Base-by-base conservation (phyloP, 2,888 invertebrate genomes). In the Metallyticus violacea region DNA sequence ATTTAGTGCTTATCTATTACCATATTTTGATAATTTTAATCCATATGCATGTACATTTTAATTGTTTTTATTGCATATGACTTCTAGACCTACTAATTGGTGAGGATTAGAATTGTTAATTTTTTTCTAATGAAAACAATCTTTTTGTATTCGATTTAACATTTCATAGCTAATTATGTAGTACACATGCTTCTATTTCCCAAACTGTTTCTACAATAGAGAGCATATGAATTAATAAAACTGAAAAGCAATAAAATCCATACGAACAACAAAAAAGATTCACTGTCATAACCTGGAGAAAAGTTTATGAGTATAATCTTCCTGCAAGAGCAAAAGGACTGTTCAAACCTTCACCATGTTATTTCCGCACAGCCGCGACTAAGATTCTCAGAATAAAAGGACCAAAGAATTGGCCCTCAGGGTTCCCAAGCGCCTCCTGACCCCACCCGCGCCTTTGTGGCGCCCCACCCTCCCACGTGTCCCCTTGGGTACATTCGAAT, bases 401-500 rank as follows among this genome's bases (percentile, higher is more conserved):
- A 62, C 40, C 40, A 62, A 62, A 62, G 15, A 62, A 62, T 0
- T 9, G 0, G 22, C 15, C 40, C 40, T 9, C 15, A 62, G 40
- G 40, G 40, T 9, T 62, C 22, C 40, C 15, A 62, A 62, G 40
- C 40, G 40, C 40, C 40, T 9, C 40, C 40, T 62, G 40, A 62
- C 40, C 40, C 40, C 40, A 62, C 40, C 77, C 77, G 83, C 83
- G 77, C n/a, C 27, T 22, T 77, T 28, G 83, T 7, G 77, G 83
- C 28, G 77, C n/a, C 83, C 83, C 83, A 77, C 83, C 83, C 29
- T 25, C 25, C 77, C 83, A 83, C 83, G 83, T 83, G 83, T 28
- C 83, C 83, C 83, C 77, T 77, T 83, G 83, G 83, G 25, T 77
- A 77, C 15, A 25, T 77, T 25, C 83, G 77, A 83, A 77, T 83